These are phyloP conservation scores for Formica exsecta DNA, from an alignment of 1,140 invertebrate species.

Conservation along the genomic window DNA sequence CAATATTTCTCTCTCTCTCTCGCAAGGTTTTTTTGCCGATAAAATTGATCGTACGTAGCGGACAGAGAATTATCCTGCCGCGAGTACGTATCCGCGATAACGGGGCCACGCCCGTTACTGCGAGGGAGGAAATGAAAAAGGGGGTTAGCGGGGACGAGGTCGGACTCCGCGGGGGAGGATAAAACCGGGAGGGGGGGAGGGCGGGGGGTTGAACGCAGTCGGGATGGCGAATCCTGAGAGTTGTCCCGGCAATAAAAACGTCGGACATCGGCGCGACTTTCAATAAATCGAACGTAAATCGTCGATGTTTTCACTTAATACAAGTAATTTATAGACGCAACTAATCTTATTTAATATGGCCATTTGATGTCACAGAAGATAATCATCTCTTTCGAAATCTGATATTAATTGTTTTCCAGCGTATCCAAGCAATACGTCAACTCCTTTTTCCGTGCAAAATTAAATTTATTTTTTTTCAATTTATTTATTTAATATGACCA, in stretches of 20 bases:
- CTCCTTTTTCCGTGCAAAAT: too few relatives aligned
- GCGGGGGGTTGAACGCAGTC: conserved; percentile 11
- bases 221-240: conserved; percentile 36
- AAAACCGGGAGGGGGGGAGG: background rate
- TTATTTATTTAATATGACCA: too few relatives aligned
- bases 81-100: conserved; percentile 55
- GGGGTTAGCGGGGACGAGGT: conserved; percentile 48
- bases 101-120: conserved; percentile 51
- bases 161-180: background rate
- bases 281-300: conserved; percentile 42
- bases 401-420: background rate
- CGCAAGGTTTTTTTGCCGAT: conserved; percentile 49
- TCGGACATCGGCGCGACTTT: conserved; percentile 23
- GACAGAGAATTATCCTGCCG: conserved; percentile 56
- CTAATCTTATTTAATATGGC: background rate
- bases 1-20: background rate
- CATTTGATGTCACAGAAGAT: background rate
- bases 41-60: conserved; percentile 57
- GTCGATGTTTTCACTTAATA: conserved; percentile 13
- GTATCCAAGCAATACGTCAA: too few relatives aligned
- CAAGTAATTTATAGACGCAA: conserved; percentile 22
- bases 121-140: conserved; percentile 63
- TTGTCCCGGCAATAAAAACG: conserved; percentile 48
- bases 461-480: too few relatives aligned
- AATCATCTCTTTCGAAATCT: background rate